phyloP scores from a whole-genome alignment of 2,888 invertebrate genomes.

The Aricia artaxerxes region DNA sequence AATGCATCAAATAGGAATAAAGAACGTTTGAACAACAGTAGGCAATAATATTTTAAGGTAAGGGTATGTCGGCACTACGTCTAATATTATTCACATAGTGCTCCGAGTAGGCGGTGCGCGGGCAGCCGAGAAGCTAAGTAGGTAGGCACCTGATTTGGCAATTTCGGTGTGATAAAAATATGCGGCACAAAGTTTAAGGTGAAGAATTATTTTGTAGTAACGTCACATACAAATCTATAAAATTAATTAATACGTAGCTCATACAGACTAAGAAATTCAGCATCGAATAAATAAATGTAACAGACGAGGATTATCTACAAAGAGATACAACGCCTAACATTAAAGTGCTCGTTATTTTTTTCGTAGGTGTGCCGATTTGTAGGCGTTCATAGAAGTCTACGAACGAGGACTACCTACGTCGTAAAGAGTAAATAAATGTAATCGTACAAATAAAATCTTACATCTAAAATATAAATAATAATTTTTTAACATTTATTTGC shows the following conservation, averaged over 20 bases:
- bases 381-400: background rate
- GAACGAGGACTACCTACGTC: background rate
- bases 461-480: background rate
- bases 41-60: background rate
- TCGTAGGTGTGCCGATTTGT: background rate
- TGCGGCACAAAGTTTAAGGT: slow-evolving; percentile 38
- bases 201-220: slow-evolving; percentile 42
- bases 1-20: slow-evolving; percentile 30
- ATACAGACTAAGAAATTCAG: slow-evolving; percentile 70
- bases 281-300: slow-evolving; percentile 54
- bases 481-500: background rate
- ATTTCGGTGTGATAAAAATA: slow-evolving; percentile 36
- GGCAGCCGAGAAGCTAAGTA: slow-evolving; percentile 35
- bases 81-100: background rate
- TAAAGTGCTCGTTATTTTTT: background rate
- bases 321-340: slow-evolving; percentile 27
- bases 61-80: slow-evolving; percentile 14
- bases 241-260: slow-evolving; percentile 54
- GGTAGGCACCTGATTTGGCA: slow-evolving; percentile 43
- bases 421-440: slow-evolving; percentile 6
- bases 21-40: slow-evolving; percentile 12
- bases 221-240: slow-evolving; percentile 54
- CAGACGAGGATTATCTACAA: slow-evolving; percentile 40
- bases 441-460: slow-evolving; percentile 19
- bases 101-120: background rate